These are phyloP conservation scores for Callyntrura guangdongensis DNA, from an alignment of 2,888 invertebrate species.

Conservation along the genomic window DNA sequence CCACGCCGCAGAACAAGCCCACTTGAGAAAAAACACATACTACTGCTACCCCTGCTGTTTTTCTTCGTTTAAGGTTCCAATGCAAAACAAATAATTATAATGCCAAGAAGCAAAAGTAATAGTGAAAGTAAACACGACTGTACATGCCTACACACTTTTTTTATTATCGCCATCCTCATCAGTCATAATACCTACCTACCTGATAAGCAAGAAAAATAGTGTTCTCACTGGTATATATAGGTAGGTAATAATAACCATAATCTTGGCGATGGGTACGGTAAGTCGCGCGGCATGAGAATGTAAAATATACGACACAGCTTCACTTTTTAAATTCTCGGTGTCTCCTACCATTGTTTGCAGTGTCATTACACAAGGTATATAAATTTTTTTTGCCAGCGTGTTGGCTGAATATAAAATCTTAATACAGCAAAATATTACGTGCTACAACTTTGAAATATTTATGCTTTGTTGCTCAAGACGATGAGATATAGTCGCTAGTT, in stretches of 20 bases:
- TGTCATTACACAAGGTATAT: background rate
- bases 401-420: too few species aligned
- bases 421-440: too few species aligned
- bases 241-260: background rate
- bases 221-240: background rate
- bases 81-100: conserved; percentile 31
- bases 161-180: background rate
- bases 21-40: background rate
- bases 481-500: background rate
- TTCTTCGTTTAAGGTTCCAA: background rate
- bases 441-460: too few species aligned
- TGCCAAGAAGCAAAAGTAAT: conserved; percentile 30
- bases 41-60: conserved; percentile 2
- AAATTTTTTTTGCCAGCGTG: background rate
- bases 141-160: conserved; percentile 13
- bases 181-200: background rate
- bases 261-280: conserved; percentile 9
- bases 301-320: too few species aligned
- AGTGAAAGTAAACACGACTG: conserved; percentile 63
- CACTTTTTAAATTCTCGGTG: background rate
- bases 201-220: background rate
- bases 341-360: too few species aligned
- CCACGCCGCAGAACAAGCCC: background rate
- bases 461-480: background rate
- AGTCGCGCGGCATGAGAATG: background rate